A percentile compares a stretch with the other conserved stretches of the same genome.
phyloP scores from a whole-genome alignment of 1,140 invertebrate genomes.

The Papilio helenus region DNA sequence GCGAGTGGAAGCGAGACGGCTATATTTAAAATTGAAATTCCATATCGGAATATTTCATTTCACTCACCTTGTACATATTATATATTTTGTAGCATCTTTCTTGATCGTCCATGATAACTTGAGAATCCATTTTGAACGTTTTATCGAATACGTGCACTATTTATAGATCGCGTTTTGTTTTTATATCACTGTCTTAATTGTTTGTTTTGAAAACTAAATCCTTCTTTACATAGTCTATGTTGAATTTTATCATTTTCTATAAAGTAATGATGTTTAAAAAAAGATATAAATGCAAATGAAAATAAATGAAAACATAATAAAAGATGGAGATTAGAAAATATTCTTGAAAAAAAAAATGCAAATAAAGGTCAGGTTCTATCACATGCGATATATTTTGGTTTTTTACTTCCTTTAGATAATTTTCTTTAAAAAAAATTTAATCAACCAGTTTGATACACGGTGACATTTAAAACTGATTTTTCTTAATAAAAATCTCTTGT shows the following conservation, averaged over 20 bases:
- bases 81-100: conserved; percentile 75
- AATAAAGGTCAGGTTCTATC: background rate
- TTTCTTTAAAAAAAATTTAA: conserved; percentile 15
- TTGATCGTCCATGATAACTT: conserved; percentile 63
- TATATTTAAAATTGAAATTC: conserved; percentile 40
- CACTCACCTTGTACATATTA: conserved; percentile 77
- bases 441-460: background rate
- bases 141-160: conserved; percentile 51
- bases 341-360: background rate
- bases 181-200: background rate
- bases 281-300: background rate
- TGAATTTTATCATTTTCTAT: background rate
- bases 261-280: background rate
- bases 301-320: background rate
- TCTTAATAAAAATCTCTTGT: background rate
- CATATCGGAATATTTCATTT: conserved; percentile 37
- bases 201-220: conserved; percentile 1
- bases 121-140: conserved; percentile 69
- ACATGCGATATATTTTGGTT: background rate
- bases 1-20: conserved; percentile 23
- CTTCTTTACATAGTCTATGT: background rate
- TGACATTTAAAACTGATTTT: background rate
- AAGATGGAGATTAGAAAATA: background rate
- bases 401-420: conserved; percentile 22
- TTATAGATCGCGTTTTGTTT: conserved; percentile 42